Evolutionary conservation across 2,888 invertebrate species (phyloP).

Genomic region (Tromatobia lineatoria): DNA sequence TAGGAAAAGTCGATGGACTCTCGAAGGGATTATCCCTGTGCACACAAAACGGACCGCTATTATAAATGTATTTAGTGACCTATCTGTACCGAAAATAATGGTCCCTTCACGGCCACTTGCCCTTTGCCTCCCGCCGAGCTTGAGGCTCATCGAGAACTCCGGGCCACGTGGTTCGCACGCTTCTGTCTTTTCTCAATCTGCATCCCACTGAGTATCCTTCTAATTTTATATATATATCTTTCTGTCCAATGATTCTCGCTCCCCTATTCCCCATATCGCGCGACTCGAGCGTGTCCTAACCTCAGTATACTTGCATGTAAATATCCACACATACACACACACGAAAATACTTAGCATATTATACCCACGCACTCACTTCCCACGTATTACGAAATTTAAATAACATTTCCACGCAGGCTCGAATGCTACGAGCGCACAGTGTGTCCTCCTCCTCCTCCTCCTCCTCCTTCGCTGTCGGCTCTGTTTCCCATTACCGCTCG

Average conservation of each 20-base stretch:
- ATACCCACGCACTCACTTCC: slow-evolving; percentile 64
- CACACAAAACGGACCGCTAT: neutral
- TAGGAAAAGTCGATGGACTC: slow-evolving; percentile 20
- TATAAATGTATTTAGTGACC: slow-evolving; percentile 50
- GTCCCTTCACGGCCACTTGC: slow-evolving; percentile 62
- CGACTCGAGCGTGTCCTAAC: slow-evolving; percentile 60
- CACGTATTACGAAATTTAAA: slow-evolving; percentile 68
- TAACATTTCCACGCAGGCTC: slow-evolving; percentile 58
- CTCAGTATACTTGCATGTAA: slow-evolving; percentile 37
- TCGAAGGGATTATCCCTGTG: slow-evolving; percentile 21
- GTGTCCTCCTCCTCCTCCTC: neutral
- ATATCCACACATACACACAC: slow-evolving; percentile 8
- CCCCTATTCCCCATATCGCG: slow-evolving; percentile 39
- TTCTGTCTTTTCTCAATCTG: slow-evolving; percentile 14
- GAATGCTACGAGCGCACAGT: slow-evolving; percentile 6
- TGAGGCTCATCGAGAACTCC: neutral
- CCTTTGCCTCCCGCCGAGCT: slow-evolving; percentile 65
- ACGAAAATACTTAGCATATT: slow-evolving; percentile 25
- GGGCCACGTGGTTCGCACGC: slow-evolving; percentile 69
- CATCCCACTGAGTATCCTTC: neutral
- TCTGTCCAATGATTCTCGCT: slow-evolving; percentile 22
- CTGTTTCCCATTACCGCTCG: slow-evolving; percentile 39
- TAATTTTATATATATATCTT: neutral
- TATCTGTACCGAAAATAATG: neutral
- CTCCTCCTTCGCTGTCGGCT: slow-evolving; percentile 2